A percentile compares a stretch with the other conserved stretches of the same genome.
Conservation (phyloP, 1,140 invertebrate genomes). For the Drosophila teissieri region DNA sequence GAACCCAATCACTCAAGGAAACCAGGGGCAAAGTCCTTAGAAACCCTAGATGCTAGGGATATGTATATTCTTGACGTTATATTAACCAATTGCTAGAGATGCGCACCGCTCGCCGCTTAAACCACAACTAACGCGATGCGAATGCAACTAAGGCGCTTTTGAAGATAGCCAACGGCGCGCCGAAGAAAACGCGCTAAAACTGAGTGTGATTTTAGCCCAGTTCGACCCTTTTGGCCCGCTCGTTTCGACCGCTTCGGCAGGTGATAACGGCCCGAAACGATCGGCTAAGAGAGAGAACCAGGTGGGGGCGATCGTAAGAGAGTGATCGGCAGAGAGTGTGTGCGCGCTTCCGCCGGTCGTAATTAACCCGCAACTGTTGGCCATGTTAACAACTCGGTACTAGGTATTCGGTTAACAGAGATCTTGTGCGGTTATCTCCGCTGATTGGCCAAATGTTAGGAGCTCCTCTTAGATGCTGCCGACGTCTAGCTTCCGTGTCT, state of each 20-base stretch:
- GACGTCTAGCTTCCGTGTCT: slow-evolving; percentile 46
- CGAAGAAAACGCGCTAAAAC: slow-evolving; percentile 66
- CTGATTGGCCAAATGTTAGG: slow-evolving; percentile 74
- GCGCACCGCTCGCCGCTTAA: slow-evolving; percentile 58
- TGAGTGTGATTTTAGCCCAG: slow-evolving; percentile 65
- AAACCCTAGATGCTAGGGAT: slow-evolving; percentile 18
- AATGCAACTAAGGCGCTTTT: slow-evolving; percentile 68
- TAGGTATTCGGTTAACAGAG: slow-evolving; percentile 65
- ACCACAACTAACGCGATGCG: slow-evolving; percentile 66
- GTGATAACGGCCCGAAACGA: slow-evolving; percentile 56
- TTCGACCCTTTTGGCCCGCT: slow-evolving; percentile 40
- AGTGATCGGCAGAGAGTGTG: neutral
- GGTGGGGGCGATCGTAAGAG: slow-evolving; percentile 16
- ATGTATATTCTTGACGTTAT: slow-evolving; percentile 5
- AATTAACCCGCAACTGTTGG: slow-evolving; percentile 74
- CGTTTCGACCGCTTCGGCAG: slow-evolving; percentile 14
- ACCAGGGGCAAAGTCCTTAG: slow-evolving; percentile 33
- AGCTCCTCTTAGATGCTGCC: slow-evolving; percentile 50
- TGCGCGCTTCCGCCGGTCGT: slow-evolving; percentile 15
- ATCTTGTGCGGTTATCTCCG: slow-evolving; percentile 54
- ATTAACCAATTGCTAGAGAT: slow-evolving; percentile 16
- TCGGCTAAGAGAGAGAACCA: slow-evolving; percentile 35
- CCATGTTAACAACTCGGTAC: slow-evolving; percentile 59
- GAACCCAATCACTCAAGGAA: slow-evolving; percentile 7
- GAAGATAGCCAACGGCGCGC: slow-evolving; percentile 53